Evolutionary conservation across 2,888 invertebrate species (phyloP).

Genomic region (Laothoe populi): DNA sequence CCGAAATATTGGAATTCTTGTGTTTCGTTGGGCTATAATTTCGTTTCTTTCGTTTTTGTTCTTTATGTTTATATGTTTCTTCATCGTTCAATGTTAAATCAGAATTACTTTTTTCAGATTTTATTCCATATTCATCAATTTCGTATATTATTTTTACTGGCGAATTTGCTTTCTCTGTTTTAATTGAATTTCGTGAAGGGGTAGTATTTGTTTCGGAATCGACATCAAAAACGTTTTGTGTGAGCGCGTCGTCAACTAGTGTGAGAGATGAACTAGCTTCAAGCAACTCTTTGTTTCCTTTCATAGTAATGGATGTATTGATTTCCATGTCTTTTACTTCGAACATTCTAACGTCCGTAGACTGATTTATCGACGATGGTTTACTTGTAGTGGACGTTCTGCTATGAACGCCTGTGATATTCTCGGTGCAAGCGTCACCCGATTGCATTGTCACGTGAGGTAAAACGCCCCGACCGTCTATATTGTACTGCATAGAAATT

Average conservation of each 20-base stretch:
- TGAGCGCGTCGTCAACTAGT: constrained; percentile 61
- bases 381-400: constrained; percentile 41
- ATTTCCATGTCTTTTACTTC: constrained; percentile 54
- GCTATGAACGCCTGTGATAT: constrained; percentile 35
- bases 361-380: constrained; percentile 47
- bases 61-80: constrained; percentile 29
- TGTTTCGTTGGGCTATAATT: constrained; percentile 51
- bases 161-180: constrained; percentile 30
- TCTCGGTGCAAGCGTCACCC: constrained; percentile 38
- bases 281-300: constrained; percentile 60
- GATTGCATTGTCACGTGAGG: constrained; percentile 33
- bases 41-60: constrained; percentile 55
- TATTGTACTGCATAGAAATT: constrained; percentile 35
- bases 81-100: constrained; percentile 45
- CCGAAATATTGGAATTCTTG: constrained; percentile 31
- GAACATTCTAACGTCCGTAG: constrained; percentile 39
- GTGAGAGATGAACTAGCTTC: constrained; percentile 65
- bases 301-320: constrained; percentile 71
- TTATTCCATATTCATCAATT: constrained; percentile 35
- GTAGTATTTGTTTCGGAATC: constrained; percentile 33
- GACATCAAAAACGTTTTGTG: constrained; percentile 36
- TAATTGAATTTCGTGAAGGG: constrained; percentile 20
- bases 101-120: constrained; percentile 39
- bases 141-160: constrained; percentile 51
- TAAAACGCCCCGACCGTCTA: constrained; percentile 29